Evolutionary conservation across 2,113 vertebrate species (phyloP), one percentile per base, ranked within the genome.

Genomic region (Zapornia atra): DNA sequence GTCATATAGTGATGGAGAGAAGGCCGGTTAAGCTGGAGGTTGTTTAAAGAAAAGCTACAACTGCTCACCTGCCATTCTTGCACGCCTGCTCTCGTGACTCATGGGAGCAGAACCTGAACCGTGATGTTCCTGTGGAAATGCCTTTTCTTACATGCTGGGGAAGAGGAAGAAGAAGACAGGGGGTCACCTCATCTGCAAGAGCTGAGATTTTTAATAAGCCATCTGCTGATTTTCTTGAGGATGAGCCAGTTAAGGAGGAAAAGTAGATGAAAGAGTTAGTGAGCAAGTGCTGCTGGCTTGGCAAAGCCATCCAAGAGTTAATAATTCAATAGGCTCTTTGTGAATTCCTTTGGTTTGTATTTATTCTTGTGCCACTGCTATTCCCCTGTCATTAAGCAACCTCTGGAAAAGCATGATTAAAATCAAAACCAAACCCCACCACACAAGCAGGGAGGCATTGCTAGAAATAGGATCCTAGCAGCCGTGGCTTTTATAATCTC

Each of bases 261-360:
- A 86, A 92, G 14, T 42, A 89, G 50, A 83, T 38, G 46, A 79
- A 81, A 70, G 38, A 86, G 90, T 50, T 28, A 63, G n/a, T 42
- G 16, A 96, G 29, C 54, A 94, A 92, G 46, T 82, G 57, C 34
- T 0, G 0, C 70, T 77, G 75, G 60, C 44, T 90, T 68, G 72
- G 72, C 33, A 92, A 94, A 95, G n/a, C 50, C n/a, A 36, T 54
- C 14, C 33, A 56, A 75, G 40, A 65, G 56, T 4, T 69, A 50
- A 26, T 79, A 78, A 93, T 88, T 46, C 34, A 44, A 51, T 10
- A 86, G 34, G 19, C 4, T 66, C 33, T 91, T 82, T 44, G 44
- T 69, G 80, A 94, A 88, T 90, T 92, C 40, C 17, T 85, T 94
- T 80, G 33, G 36, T 79, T 92, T 75, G 44, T 12, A 69, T 90